Evolutionary conservation across 2,113 vertebrate genomes (phyloP), one percentile per base, ranked within the genome.

Genomic region (Pithys albifrons): DNA sequence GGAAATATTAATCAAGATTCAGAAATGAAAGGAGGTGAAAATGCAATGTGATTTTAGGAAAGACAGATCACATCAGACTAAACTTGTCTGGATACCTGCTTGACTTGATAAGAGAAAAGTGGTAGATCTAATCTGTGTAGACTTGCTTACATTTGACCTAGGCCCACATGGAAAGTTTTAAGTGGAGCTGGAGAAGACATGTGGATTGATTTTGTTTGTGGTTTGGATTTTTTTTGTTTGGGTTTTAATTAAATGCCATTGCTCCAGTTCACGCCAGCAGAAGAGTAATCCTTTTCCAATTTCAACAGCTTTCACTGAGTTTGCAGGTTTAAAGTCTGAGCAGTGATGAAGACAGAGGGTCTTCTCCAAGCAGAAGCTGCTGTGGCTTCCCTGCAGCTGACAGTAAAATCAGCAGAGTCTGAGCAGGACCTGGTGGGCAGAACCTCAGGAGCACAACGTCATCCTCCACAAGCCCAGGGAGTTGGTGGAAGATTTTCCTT

Each of bases 331-430:
- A 20, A 14, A 49, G 31, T 48, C 45, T 46, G 51, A 71, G 46
- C 5, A 4, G 27, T 58, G 37, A 29, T 22, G 29, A 89, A 91
- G 66, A 78, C 17, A 51, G 33, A 57, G 8, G 5, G 5, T 24
- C 51, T 74, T 62, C 54, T 76, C 49, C 64, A 49, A 33, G 52
- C 31, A 66, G 33, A 58, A 92, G 59, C 8, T 62, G 49, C 62
- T 0, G 0, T 33, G 28, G 41, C 37, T 87, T 81, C 14, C 14
- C 49, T 39, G 61, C 1, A 3, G 41, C 49, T 75, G 57, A 51
- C 31, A 72, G 48, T 35, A 52, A 75, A 58, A 5, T 7, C 13
- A 29, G 11, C 2, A 7, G 49, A 59, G 12, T 39, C 43, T 1
- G 6, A n/a, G 17, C 20, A 55, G 45, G 39, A 71, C 16, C 37